Evolutionary conservation across 1,140 invertebrate species (phyloP), one percentile per base, ranked within the genome.

Genomic region (Chymomyza costata): DNA sequence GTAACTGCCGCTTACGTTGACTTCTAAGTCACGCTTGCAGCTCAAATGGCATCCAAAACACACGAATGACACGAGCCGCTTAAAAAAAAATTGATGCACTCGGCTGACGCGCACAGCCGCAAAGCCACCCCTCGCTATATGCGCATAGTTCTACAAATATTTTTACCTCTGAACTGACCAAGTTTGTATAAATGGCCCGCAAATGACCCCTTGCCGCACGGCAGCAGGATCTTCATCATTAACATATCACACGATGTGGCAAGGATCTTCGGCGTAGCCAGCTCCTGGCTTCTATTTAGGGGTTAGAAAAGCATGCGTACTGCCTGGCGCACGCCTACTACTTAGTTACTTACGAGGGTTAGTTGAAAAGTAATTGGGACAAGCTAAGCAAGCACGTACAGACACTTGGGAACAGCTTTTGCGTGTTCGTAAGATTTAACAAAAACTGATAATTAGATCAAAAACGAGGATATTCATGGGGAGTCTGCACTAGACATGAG

Each of bases 131-230:
- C 38, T 41, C 31, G 15, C 19, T n/a, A 28, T n/a, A 15, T 35
- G 17, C 34, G 32, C 45, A 62, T 60, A 28, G 31, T 52, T 65
- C 49, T 41, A 71, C 49, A 78, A 78, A 78, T 78, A 78, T 78
- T 80, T 65, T 65, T 50, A 80, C 74, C 68, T 60, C 56, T 28
- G 49, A 21, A 40, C 35, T 73, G 73, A 68, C 73, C 73, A 80
- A 80, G 64, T 80, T 80, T 76, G 56, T 74, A 52, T 53, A 70
- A 65, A 37, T 48, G 73, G 58, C 51, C 62, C 50, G 62, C 56
- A 64, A 78, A 80, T 78, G 73, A 78, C 73, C 73, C 71, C 52
- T 71, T 60, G 61, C 53, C 56, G 21, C 35, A 10, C 11, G 7
- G 10, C 21, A 25, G 25, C 30, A 63, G 71, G 73, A 78, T 78